Evolutionary conservation across 2,113 vertebrate species (phyloP).

Genomic region (Ciconia maguari): DNA sequence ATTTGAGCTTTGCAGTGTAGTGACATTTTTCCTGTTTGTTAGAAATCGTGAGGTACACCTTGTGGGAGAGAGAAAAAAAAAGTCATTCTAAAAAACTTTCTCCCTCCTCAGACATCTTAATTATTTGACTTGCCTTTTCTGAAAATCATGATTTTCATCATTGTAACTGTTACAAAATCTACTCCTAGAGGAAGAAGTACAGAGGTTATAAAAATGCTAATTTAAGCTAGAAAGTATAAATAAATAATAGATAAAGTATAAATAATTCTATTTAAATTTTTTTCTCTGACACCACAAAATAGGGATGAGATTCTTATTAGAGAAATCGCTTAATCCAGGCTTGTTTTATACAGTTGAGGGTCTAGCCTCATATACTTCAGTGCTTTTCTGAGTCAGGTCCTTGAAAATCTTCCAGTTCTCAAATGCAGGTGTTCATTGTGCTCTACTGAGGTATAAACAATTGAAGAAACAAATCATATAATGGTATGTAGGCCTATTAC

Average conservation of each 20-base stretch:
- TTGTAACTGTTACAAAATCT: background rate
- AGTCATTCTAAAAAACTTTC: background rate
- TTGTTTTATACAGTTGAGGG: background rate
- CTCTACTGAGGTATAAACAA: background rate
- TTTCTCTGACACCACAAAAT: background rate
- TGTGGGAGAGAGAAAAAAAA: background rate
- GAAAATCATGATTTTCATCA: background rate
- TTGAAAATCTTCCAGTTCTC: background rate
- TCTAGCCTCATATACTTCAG: background rate
- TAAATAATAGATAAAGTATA: background rate
- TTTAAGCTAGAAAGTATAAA: background rate
- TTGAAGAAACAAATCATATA: background rate
- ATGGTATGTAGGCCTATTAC: background rate
- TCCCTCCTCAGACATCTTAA: background rate
- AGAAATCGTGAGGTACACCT: background rate
- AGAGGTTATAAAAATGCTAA: background rate
- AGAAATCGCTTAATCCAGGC: background rate
- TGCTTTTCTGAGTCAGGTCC: background rate
- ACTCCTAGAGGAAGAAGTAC: background rate
- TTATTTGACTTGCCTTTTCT: background rate
- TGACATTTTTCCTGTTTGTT: background rate
- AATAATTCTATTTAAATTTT: background rate
- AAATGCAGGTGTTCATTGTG: background rate
- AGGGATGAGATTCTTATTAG: background rate
- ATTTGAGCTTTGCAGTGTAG: background rate